Conservation (phyloP, 2,113 vertebrate genomes). For the Natator depressus region DNA sequence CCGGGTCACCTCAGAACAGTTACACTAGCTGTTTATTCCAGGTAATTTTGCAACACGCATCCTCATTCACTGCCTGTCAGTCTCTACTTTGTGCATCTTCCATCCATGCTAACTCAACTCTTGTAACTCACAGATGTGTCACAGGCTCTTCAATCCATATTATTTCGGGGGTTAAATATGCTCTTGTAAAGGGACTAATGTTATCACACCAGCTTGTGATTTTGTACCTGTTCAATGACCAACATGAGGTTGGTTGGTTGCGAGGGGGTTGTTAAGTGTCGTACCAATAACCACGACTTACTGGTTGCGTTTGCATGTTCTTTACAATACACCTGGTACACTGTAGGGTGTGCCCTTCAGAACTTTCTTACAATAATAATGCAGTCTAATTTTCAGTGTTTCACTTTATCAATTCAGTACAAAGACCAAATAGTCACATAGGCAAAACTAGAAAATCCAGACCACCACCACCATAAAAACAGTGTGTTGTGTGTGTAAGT, state of each 20-base stretch:
- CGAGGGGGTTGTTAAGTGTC: not conserved
- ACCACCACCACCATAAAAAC: not conserved
- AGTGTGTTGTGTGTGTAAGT: not conserved
- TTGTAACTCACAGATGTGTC: not conserved
- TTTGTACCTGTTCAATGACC: not conserved
- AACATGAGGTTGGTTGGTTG: not conserved
- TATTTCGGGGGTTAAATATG: not conserved
- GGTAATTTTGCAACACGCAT: not conserved
- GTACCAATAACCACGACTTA: not conserved
- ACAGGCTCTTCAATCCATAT: not conserved
- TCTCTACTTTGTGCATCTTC: not conserved
- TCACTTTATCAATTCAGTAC: not conserved
- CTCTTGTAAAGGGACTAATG: not conserved
- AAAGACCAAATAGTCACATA: not conserved
- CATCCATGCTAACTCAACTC: not conserved
- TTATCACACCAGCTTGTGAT: not conserved
- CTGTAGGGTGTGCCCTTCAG: not conserved
- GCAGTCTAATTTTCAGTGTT: not conserved
- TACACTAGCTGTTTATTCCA: not conserved
- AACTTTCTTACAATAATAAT: not conserved
- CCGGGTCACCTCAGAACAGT: not conserved
- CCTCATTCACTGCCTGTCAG: not conserved
- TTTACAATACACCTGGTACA: not conserved
- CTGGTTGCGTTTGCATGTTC: not conserved
- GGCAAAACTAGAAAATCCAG: not conserved